Conservation (phyloP, 2,888 invertebrate genomes). For the Agrotis segetum region DNA sequence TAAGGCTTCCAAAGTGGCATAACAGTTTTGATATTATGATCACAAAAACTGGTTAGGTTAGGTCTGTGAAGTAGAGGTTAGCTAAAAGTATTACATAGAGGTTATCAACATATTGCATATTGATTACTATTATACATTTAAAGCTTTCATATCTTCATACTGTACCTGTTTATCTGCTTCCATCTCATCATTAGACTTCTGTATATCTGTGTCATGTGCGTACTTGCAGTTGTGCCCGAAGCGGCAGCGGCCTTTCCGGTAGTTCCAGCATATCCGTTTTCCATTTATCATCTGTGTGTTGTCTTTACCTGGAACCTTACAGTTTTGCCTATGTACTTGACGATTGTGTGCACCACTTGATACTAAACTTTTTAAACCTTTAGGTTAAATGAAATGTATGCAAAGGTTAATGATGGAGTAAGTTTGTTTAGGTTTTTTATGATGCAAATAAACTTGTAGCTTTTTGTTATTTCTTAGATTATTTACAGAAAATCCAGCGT, state of each 20-base stretch:
- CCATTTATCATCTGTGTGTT: conserved; percentile 96
- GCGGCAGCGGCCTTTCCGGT: conserved; percentile 96
- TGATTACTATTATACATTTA: background rate
- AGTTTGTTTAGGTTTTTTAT: background rate
- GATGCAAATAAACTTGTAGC: background rate
- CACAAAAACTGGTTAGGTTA: background rate
- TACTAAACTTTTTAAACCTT: conserved; percentile 69
- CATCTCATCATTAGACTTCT: conserved; percentile 91
- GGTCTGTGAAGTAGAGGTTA: background rate
- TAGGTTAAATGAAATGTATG: conserved; percentile 34
- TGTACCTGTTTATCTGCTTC: conserved; percentile 89
- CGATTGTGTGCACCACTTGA: conserved; percentile 86
- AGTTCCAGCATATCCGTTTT: conserved; percentile 98
- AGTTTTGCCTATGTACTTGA: conserved; percentile 91
- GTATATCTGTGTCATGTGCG: conserved; percentile 97
- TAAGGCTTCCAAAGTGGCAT: no score
- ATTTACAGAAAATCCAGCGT: background rate
- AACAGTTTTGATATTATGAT: no score
- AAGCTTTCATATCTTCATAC: background rate
- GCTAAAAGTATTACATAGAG: background rate
- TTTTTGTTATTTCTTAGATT: conserved; percentile 3
- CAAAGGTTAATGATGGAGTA: conserved; percentile 15
- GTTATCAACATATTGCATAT: conserved; percentile 7
- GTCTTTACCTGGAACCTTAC: conserved; percentile 92
- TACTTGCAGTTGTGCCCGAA: conserved; percentile 98